phyloP scores from a whole-genome alignment of 2,888 invertebrate species.

The Cerastoderma edule region DNA sequence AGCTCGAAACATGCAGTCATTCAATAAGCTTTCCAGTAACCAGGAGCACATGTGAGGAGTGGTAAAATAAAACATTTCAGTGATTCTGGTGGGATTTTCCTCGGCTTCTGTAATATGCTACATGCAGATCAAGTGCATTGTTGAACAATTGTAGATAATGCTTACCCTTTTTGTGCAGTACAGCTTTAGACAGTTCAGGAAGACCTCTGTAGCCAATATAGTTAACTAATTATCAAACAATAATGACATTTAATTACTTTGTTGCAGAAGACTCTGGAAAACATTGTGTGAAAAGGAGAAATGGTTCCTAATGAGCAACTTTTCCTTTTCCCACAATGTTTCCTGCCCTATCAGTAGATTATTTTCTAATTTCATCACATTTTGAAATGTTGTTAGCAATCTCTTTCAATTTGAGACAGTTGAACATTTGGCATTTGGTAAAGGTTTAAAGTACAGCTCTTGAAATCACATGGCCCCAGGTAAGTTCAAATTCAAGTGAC shows the following conservation, averaged over 20 bases:
- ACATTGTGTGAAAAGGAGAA: no score
- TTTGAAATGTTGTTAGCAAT: no score
- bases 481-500: no score
- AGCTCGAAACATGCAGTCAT: slow-evolving; percentile 6
- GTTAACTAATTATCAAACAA: background rate
- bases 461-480: no score
- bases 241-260: background rate
- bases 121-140: background rate
- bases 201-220: background rate
- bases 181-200: background rate
- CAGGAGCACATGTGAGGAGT: slow-evolving; percentile 7
- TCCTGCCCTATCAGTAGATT: no score
- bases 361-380: no score
- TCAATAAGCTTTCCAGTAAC: background rate
- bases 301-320: no score
- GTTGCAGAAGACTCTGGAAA: background rate
- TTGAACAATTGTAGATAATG: background rate
- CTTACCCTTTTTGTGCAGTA: background rate
- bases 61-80: slow-evolving; percentile 13
- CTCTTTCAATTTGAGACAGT: no score
- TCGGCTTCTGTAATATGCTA: slow-evolving; percentile 4
- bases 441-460: no score
- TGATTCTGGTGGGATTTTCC: background rate
- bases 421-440: no score
- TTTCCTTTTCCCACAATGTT: no score